phyloP scores from a whole-genome alignment of 2,888 invertebrate genomes.

The Leucozona laternaria region DNA sequence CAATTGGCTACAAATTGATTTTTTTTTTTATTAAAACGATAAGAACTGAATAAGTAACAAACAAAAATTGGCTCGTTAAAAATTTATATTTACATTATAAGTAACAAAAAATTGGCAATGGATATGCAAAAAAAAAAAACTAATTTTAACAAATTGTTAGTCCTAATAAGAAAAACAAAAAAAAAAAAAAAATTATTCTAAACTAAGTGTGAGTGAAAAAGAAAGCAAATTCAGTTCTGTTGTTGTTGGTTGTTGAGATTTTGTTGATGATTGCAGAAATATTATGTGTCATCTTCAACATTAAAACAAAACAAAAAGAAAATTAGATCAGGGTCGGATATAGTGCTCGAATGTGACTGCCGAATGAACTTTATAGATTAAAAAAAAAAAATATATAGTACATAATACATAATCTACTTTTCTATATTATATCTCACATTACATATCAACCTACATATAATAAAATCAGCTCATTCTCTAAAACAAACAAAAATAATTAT shows the following conservation, averaged over 20 bases:
- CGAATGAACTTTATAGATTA: constrained; percentile 67
- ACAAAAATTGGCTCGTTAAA: constrained; percentile 60
- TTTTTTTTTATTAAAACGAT: constrained; percentile 53
- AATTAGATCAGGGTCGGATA: constrained; percentile 72
- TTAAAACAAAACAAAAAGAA: constrained; percentile 63
- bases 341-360: constrained; percentile 76
- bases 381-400: constrained; percentile 68
- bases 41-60: constrained; percentile 69
- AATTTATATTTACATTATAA: constrained; percentile 3
- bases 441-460: constrained; percentile 53
- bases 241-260: constrained; percentile 78
- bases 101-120: constrained; percentile 54
- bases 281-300: constrained; percentile 65
- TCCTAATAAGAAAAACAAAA: constrained; percentile 39
- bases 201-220: constrained; percentile 33
- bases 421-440: constrained; percentile 58
- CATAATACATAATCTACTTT: constrained; percentile 54
- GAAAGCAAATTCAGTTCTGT: constrained; percentile 77
- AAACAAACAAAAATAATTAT: constrained; percentile 56
- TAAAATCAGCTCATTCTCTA: constrained; percentile 60
- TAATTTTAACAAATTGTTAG: constrained; percentile 48
- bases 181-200: constrained; percentile 43
- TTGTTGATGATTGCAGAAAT: constrained; percentile 77
- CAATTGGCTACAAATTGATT: constrained; percentile 65
- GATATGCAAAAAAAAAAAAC: constrained; percentile 44